A percentile compares a stretch with the other conserved stretches of the same genome.
Evolutionary conservation across 2,113 vertebrate species (phyloP).

Genomic region (Opisthocomus hoazin): DNA sequence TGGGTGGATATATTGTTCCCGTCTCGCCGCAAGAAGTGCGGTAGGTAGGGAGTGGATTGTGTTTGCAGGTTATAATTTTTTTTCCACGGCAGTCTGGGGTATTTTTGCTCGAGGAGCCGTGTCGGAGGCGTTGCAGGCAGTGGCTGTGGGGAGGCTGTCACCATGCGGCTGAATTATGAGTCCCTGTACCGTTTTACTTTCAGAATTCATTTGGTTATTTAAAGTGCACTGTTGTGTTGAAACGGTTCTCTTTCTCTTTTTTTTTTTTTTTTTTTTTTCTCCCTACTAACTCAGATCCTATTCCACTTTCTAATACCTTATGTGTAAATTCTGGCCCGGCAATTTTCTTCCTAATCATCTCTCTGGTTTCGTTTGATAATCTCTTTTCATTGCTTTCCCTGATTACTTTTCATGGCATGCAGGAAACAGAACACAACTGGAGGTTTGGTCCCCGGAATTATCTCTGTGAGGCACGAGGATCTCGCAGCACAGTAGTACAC

Average conservation of each 20-base stretch:
- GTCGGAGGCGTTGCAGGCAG: not conserved
- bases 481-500: fast-evolving
- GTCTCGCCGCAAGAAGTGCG: not conserved
- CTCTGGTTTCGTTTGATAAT: not conserved
- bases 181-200: not conserved
- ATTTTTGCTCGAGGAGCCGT: not conserved
- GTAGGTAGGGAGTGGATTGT: not conserved
- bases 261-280: too few species aligned
- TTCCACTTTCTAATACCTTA: not conserved
- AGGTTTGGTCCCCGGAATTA: not conserved
- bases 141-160: not conserved
- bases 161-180: not conserved
- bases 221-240: not conserved
- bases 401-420: not conserved
- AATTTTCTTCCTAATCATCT: not conserved
- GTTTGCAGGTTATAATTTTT: not conserved
- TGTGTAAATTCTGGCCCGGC: not conserved
- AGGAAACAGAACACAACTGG: not conserved
- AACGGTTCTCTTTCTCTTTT: not conserved
- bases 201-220: not conserved
- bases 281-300: not conserved
- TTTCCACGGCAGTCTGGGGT: not conserved
- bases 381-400: not conserved
- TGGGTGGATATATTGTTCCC: not conserved
- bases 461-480: not conserved